A percentile compares a stretch with the other conserved stretches of the same genome.
Conservation (phyloP, 2,797 vertebrate genomes). For the Phoeniculus purpureus region DNA sequence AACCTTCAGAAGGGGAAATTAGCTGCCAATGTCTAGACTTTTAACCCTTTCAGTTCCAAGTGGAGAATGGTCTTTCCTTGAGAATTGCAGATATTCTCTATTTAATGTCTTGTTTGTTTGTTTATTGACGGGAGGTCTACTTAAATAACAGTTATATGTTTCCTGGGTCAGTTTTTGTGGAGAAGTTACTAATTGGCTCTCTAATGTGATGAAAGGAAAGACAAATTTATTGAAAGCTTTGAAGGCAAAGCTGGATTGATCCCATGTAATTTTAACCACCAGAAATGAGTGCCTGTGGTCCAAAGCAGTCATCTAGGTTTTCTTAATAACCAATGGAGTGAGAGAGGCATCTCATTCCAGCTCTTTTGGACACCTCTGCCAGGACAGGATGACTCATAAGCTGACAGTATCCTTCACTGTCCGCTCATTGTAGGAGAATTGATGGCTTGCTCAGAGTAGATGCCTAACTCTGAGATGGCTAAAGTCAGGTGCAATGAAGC, state of each 20-base stretch:
- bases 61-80: neutral
- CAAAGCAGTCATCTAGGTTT: slow-evolving; percentile 11
- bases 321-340: slow-evolving; percentile 14
- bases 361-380: neutral
- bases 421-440: neutral
- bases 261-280: neutral
- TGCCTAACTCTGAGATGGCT: neutral
- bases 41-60: neutral
- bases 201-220: slow-evolving; percentile 3
- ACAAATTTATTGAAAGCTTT: slow-evolving; percentile 11
- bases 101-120: neutral
- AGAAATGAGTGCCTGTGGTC: neutral
- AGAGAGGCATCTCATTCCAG: neutral
- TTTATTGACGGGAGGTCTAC: neutral
- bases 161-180: neutral
- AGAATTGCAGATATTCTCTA: neutral
- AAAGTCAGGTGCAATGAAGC: neutral
- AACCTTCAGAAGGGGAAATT: neutral
- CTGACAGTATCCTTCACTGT: neutral
- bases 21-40: neutral
- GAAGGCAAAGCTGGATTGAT: neutral
- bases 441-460: neutral
- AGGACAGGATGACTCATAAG: slow-evolving; percentile 13
- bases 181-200: neutral
- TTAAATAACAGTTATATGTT: neutral